Conservation (phyloP, 2,888 invertebrate species). For the Tipula vernalis region DNA sequence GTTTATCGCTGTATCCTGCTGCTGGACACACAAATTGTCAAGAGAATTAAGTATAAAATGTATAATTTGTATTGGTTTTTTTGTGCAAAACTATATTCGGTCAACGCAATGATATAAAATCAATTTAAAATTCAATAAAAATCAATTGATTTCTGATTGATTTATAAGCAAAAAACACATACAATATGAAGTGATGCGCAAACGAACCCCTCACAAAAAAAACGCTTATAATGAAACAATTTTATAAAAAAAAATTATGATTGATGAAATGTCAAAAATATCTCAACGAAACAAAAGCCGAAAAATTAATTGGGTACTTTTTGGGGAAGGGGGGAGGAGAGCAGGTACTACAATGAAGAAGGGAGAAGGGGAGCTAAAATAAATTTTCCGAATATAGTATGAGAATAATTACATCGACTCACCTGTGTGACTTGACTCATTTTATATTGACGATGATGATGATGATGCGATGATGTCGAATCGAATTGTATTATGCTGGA, state of each 20-base stretch:
- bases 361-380: neutral
- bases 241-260: neutral
- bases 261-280: neutral
- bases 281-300: neutral
- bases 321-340: neutral
- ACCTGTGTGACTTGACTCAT: neutral
- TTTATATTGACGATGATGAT: neutral
- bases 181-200: neutral
- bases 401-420: neutral
- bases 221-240: neutral
- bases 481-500: neutral
- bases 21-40: neutral
- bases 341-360: neutral
- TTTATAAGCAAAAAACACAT: neutral
- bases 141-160: neutral
- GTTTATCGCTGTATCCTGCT: neutral
- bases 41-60: neutral
- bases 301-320: neutral
- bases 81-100: neutral
- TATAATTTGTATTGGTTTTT: neutral
- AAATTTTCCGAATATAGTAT: neutral
- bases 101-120: neutral
- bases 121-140: neutral
- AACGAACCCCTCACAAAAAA: neutral
- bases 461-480: neutral